A percentile compares a stretch with the other conserved stretches of the same genome.
Evolutionary conservation across 2,888 invertebrate species (phyloP).

Genomic region (Chrysolina americana): DNA sequence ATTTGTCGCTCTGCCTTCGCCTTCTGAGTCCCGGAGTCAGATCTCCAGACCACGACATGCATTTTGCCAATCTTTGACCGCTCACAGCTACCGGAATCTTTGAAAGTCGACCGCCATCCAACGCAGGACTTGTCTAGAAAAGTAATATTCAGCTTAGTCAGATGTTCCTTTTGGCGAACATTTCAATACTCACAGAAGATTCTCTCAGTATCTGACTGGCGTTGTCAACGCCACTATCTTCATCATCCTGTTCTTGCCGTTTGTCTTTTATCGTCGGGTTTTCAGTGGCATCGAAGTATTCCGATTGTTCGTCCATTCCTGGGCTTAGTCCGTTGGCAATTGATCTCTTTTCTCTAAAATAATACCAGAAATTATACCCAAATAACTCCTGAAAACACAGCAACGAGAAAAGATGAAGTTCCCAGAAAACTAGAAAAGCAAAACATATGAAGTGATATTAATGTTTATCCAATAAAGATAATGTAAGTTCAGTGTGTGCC

Average conservation of each 20-base stretch:
- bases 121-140: conserved; percentile 66
- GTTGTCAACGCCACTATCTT: conserved; percentile 69
- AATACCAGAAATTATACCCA: background rate
- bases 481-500: no score
- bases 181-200: conserved; percentile 62
- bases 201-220: conserved; percentile 68
- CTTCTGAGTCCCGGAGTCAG: conserved; percentile 81
- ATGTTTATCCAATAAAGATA: no score
- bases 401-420: no score
- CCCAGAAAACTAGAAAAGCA: no score
- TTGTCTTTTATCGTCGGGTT: conserved; percentile 70
- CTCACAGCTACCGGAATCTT: conserved; percentile 79
- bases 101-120: conserved; percentile 71
- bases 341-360: conserved; percentile 61
- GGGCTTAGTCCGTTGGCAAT: conserved; percentile 72
- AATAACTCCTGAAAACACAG: no score
- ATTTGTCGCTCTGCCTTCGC: conserved; percentile 85
- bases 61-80: conserved; percentile 76
- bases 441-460: no score
- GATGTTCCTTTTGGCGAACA: background rate
- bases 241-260: conserved; percentile 66
- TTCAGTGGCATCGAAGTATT: conserved; percentile 87
- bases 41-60: conserved; percentile 79
- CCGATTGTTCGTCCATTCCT: conserved; percentile 81
- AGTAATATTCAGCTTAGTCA: conserved; percentile 2